phyloP scores from a whole-genome alignment of 2,113 vertebrate species.

The Ginglymostoma cirratum region DNA sequence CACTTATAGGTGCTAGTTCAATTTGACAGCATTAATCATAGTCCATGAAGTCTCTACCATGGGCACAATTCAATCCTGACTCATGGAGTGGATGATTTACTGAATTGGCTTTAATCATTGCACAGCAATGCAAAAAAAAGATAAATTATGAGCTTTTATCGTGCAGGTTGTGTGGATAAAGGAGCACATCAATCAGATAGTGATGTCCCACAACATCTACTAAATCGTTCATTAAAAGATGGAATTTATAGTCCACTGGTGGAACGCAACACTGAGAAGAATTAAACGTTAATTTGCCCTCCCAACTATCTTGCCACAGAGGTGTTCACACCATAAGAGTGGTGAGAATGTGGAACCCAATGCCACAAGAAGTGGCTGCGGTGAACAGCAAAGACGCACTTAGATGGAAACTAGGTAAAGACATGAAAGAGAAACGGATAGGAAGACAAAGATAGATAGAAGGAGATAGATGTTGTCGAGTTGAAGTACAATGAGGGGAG shows the following conservation, averaged over 20 bases:
- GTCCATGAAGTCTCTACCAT: background rate
- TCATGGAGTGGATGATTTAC: background rate
- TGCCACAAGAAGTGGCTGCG: background rate
- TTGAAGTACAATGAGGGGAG: background rate
- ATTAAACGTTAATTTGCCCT: background rate
- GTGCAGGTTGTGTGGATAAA: background rate
- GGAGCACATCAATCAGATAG: background rate
- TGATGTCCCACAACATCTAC: background rate
- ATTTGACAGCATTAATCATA: background rate
- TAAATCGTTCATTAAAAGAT: background rate
- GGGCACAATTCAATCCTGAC: background rate
- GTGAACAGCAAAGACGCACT: background rate
- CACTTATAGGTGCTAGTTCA: background rate
- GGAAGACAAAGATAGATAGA: too few species aligned
- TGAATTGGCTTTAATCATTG: background rate
- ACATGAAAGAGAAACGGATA: background rate
- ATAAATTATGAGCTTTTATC: conserved; percentile 25
- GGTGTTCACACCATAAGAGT: background rate
- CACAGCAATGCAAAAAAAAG: conserved; percentile 8
- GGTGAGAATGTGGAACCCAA: background rate
- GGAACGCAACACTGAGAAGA: background rate
- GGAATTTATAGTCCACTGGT: background rate
- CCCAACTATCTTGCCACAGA: background rate
- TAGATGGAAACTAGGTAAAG: background rate
- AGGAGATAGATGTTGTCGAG: background rate